Percentiles rank a stretch among this genome's conserved stretches.
phyloP scores from a whole-genome alignment of 2,888 invertebrate species.

The Clostera curtula region DNA sequence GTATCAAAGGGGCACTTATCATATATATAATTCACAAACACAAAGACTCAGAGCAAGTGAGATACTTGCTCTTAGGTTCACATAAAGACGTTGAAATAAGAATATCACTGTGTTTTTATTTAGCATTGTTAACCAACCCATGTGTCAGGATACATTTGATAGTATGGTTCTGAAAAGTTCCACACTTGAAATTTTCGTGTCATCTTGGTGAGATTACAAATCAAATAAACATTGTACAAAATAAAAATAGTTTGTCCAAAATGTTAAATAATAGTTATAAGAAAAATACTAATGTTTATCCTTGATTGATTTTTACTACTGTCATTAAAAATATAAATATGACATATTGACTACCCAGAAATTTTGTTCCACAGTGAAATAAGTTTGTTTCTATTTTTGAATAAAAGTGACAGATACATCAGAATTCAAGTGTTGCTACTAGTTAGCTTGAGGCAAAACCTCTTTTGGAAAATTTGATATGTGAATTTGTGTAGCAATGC shows the following conservation, averaged over 20 bases:
- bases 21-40: too few species aligned
- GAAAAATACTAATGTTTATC: conserved; percentile 42
- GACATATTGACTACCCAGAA: conserved; percentile 56
- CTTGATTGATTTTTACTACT: conserved; percentile 54
- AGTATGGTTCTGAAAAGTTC: conserved; percentile 70
- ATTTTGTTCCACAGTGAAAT: conserved; percentile 42
- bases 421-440: conserved; percentile 15
- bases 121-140: conserved; percentile 42
- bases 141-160: conserved; percentile 69
- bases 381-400: conserved; percentile 47
- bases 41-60: too few species aligned
- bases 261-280: conserved; percentile 41
- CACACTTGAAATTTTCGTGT: conserved; percentile 73
- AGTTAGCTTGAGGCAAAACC: conserved; percentile 2
- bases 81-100: background rate
- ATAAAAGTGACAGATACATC: conserved; percentile 22
- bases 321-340: conserved; percentile 61
- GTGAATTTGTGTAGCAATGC: background rate
- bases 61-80: conserved; percentile 1
- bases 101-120: conserved; percentile 1
- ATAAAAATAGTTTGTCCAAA: conserved; percentile 41
- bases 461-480: conserved; percentile 4
- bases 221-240: conserved; percentile 52
- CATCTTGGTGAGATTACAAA: conserved; percentile 44
- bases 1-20: too few species aligned